Conservation (phyloP, 2,113 vertebrate genomes). For the Engystomops pustulosus region DNA sequence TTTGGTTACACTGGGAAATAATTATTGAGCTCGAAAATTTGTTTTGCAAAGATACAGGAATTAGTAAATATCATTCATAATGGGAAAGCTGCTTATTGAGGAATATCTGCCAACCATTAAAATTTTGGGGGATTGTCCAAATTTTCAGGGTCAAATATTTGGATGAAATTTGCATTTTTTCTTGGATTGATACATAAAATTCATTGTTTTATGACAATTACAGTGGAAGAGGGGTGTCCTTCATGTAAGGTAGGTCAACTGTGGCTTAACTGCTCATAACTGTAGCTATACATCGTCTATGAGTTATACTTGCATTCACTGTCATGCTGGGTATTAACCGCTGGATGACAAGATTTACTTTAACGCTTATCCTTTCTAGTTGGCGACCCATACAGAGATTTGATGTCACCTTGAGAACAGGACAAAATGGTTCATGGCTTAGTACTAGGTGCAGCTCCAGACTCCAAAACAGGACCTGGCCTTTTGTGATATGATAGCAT, state of each 20-base stretch:
- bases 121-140: background rate
- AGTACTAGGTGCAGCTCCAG: too few relatives aligned
- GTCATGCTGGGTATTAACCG: background rate
- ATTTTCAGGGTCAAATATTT: constrained; percentile 5
- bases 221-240: background rate
- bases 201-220: background rate
- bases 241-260: background rate
- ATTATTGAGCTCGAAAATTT: constrained; percentile 9
- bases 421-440: too few relatives aligned
- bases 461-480: too few relatives aligned
- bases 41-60: constrained; percentile 10
- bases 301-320: background rate
- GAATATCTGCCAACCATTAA: background rate
- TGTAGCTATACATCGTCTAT: too few relatives aligned
- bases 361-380: background rate
- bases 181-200: background rate
- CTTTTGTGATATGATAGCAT: too few relatives aligned
- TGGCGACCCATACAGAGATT: too few relatives aligned
- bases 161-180: background rate
- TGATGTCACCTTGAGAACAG: background rate
- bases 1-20: background rate
- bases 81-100: background rate
- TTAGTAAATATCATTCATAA: background rate
- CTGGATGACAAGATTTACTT: background rate
- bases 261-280: background rate